Evolutionary conservation across 2,888 invertebrate genomes (phyloP), one percentile per base, ranked within the genome.

Genomic region (Eristalinus aeneus): DNA sequence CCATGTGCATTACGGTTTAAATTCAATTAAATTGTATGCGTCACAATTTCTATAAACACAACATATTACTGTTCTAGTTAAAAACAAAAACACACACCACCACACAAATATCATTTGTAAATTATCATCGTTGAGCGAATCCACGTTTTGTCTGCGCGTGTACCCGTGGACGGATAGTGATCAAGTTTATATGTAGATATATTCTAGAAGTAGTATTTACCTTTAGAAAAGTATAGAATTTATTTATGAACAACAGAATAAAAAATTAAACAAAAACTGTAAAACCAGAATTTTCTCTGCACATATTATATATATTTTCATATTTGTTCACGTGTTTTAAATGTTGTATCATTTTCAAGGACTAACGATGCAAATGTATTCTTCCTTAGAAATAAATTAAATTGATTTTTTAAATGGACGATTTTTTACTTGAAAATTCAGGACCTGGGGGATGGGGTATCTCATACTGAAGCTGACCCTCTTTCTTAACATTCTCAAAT

Each of bases 311-410:
- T 77, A 77, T 77, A 71, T 77, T 71, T 71, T 63, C 69, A 64
- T 64, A 77, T 69, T 36, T 63, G 16, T 69, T 71, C 69, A 77
- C 64, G 39, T 77, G 77, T 77, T 77, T 71, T 56, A 77, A 71
- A 71, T 56, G 31, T 36, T 77, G 34, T 76, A 77, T 54, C n/a
- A 77, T 77, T 71, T 77, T 71, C 63, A 46, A 77, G 63, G 36
- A 84, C 11, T 61, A 20, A 64, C 36, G 64, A 75, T 65, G 16
- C 53, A 63, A 61, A 53, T 69, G 63, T 74, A 56, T 75, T 71
- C 69, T 71, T 79, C 71, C 61, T 75, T 72, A 72, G 36, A 63
- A 74, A 68, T 32, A 71, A 65, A 80, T 63, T 20, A 27, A 56
- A 56, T 56, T 56, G 23, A 56, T 22, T 56, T 22, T 56, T 23